Base-by-base conservation (phyloP, 64 coral and sea anemone genomes). In the Stichodactyla helianthus region DNA sequence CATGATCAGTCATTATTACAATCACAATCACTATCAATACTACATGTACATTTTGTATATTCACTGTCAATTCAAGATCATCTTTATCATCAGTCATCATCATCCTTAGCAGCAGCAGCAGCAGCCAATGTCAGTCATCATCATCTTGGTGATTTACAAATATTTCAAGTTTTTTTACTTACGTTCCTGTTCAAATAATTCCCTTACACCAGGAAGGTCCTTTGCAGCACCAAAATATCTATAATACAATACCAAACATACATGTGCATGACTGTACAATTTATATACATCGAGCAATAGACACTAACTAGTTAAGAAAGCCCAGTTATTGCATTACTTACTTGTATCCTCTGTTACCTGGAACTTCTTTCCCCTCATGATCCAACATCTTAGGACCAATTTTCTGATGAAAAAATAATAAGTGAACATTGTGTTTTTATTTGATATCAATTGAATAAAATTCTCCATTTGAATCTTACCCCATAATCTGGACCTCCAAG, bases 161-260 rank as follows among this genome's bases (percentile, higher is more conserved):
- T 65, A 65, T 16, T 65, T 1, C 4, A 64, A 16, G 0, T 65
- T 1, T 16, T 65, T 20, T 65, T 16, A 99, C 97, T 99, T 91
- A 99, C 97, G 97, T 70, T 99, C 97, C 88, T 99, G 97, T 84
- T 99, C 97, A 95, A 99, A 99, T 52, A 99, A 83, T 82, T 99
- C 97, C 62, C 97, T 92, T 16, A 99, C 97, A 19, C 97, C 97
- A 65, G 97, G 97, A 5, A 99, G 77, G n/a, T 99, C 97, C 81
- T 99, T 99, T 6, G 97, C 97, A 53, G 97, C 97, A 70, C 97
- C 97, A 99, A 99, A 99, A 84, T 99, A 99, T 79, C 97, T 99
- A 44, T 10, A 17, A 61, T 59, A 84, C 16, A 12, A 25, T 82
- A 51, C 51, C 20, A 65, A 65, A 65, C 18, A 65, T 15, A 62